A percentile compares a stretch with the other conserved stretches of the same genome.
Conservation (phyloP, 1,140 invertebrate genomes). For the Brachionus rubens region DNA sequence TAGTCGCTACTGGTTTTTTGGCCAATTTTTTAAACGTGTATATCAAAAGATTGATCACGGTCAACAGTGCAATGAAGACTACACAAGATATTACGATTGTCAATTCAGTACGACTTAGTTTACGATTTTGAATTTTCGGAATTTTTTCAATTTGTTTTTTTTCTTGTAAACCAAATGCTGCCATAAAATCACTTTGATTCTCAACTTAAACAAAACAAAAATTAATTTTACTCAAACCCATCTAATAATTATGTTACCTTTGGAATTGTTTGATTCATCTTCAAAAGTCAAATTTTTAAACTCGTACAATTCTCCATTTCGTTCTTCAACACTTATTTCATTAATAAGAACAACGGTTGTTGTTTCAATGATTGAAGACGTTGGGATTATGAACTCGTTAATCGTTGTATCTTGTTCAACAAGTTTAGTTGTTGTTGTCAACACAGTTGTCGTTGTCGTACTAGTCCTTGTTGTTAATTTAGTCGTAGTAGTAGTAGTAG, state of each 20-base stretch:
- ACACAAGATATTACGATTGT: constrained; percentile 44
- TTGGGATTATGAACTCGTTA: no score
- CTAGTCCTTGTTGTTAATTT: not conserved
- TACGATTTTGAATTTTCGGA: not conserved
- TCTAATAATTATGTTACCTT: not conserved
- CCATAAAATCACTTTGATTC: constrained; percentile 20
- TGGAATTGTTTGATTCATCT: no score
- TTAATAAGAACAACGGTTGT: no score
- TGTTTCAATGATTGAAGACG: no score
- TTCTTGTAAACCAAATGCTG: constrained; percentile 25
- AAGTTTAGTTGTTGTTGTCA: not conserved
- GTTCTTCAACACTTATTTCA: no score
- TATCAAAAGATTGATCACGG: constrained; percentile 27
- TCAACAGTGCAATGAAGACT: not conserved
- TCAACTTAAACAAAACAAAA: not conserved
- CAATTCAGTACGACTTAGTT: constrained; percentile 2
- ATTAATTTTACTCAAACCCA: not conserved
- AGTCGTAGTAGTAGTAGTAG: not conserved
- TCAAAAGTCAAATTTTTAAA: no score
- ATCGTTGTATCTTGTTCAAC: no score
- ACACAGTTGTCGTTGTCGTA: not conserved
- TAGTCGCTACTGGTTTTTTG: not conserved
- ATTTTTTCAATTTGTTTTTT: constrained; percentile 5
- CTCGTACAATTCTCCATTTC: no score
- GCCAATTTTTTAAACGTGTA: constrained; percentile 34